These are phyloP conservation scores for Ochropacha duplaris DNA, from an alignment of 2,888 invertebrate genomes.

Conservation along the genomic window DNA sequence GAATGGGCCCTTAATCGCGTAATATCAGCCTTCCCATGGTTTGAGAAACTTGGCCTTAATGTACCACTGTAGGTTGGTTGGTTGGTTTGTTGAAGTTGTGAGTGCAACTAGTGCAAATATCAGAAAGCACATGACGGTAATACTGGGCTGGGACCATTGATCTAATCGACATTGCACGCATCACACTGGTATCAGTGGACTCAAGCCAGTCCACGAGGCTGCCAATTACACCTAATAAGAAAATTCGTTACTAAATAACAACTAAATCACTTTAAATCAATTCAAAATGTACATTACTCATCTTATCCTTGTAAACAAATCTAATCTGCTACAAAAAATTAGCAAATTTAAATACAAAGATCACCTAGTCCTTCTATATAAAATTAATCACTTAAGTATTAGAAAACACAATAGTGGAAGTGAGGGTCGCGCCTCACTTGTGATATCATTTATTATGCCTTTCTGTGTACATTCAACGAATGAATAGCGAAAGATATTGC, in stretches of 20 bases:
- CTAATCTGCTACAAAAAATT: conserved; percentile 82
- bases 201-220: conserved; percentile 64
- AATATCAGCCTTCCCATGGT: conserved; percentile 64
- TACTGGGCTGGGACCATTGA: conserved; percentile 26
- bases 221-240: conserved; percentile 76
- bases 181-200: conserved; percentile 75
- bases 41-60: conserved; percentile 37
- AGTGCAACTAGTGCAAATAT: conserved; percentile 20
- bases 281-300: conserved; percentile 81
- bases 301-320: conserved; percentile 79
- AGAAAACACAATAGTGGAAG: conserved; percentile 74
- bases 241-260: conserved; percentile 82
- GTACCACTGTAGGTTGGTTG: conserved; percentile 22
- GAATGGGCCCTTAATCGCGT: conserved; percentile 69
- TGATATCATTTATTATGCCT: conserved; percentile 78
- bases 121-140: conserved; percentile 9
- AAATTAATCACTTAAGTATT: conserved; percentile 81
- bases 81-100: conserved; percentile 10
- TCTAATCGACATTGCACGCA: conserved; percentile 73
- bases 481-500: conserved; percentile 73
- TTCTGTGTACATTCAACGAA: conserved; percentile 76
- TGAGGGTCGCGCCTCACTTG: conserved; percentile 59
- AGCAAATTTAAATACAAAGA: conserved; percentile 82
- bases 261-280: conserved; percentile 83
- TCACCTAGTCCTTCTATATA: conserved; percentile 79